Base-by-base conservation (phyloP, 2,888 invertebrate species). In the Lepidonotus clava region DNA sequence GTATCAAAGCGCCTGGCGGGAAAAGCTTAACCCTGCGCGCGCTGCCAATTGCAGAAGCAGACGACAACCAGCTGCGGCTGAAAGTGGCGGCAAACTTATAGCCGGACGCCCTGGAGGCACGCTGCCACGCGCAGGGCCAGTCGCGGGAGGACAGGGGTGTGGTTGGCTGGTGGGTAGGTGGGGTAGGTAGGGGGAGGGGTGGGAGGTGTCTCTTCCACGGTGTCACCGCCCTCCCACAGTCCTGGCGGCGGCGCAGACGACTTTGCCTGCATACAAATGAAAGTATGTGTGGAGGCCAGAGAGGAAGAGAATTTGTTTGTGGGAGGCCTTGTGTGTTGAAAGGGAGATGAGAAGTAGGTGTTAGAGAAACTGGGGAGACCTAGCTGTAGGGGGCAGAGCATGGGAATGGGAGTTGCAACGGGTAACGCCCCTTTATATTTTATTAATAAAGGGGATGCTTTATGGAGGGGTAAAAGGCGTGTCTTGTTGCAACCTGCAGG, bases 1-100 rank as follows among this genome's bases (percentile, higher is more conserved):
- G 28, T 24, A 61, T 61, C 61, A 61, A 61, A 61, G 61, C 61
- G n/a, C 61, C 24, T n/a, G n/a, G n/a, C n/a, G n/a, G n/a, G n/a
- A n/a, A n/a, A n/a, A 1, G 28, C 61, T 61, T 61, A 61, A 61
- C 24, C 28, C 61, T 61, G 46, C n/a, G n/a, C n/a, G n/a, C n/a
- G n/a, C n/a, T n/a, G n/a, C n/a, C n/a, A n/a, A n/a, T n/a, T n/a
- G n/a, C n/a, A n/a, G n/a, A n/a, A n/a, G n/a, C n/a, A n/a, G n/a
- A n/a, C n/a, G n/a, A n/a, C n/a, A n/a, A n/a, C n/a, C n/a, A n/a
- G n/a, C n/a, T n/a, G n/a, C n/a, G n/a, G n/a, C n/a, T n/a, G n/a
- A n/a, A n/a, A n/a, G n/a, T n/a, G n/a, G n/a, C n/a, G n/a, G n/a
- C n/a, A n/a, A n/a, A n/a, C n/a, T n/a, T n/a, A n/a, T n/a, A n/a